Base-by-base conservation (phyloP, 2,888 invertebrate genomes). In the Diarsia mendica region DNA sequence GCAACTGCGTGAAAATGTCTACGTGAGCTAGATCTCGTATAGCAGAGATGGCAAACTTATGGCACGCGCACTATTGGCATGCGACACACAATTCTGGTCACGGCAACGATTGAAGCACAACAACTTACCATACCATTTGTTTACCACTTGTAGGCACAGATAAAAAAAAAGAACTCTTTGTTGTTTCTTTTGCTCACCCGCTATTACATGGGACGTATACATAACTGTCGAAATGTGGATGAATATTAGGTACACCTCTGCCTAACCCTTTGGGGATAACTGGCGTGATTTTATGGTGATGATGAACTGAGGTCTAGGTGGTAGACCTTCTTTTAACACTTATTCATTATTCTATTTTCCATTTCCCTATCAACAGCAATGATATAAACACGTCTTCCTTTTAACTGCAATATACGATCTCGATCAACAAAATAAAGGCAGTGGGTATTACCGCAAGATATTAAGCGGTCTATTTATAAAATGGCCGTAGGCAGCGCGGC, bases 391-490 rank as follows among this genome's bases (percentile, higher is more conserved):
- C 55, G 72, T 85, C 72, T 82, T 72, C 69, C 69, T 72, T n/a
- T n/a, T 55, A 67, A 81, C 53, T 61, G 39, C 78, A 58, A 68
- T 83, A 77, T 70, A 82, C 39, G 67, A 82, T 71, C 64, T 72
- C 72, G 53, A 80, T 44, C 53, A 72, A 81, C 68, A 82, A 80
- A 73, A 79, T 77, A 79, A 74, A 76, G 69, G 63, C n/a, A 49
- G 53, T 74, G 65, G 79, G 79, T 77, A 79, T 78, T 79, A 76
- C 79, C 79, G 58, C 72, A 73, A 79, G 69, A 78, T 70, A 81
- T 85, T 71, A 85, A 79, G 64, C 74, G 79, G 60, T 87, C 79
- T 88, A 87, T 87, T 88, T 85, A 87, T 87, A 82, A 78, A 81
- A 53, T 78, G 76, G 82, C 84, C 85, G 87, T 85, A 87, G 84